Base-by-base conservation (phyloP, 2,888 invertebrate species). In the Sisyra nigra region DNA sequence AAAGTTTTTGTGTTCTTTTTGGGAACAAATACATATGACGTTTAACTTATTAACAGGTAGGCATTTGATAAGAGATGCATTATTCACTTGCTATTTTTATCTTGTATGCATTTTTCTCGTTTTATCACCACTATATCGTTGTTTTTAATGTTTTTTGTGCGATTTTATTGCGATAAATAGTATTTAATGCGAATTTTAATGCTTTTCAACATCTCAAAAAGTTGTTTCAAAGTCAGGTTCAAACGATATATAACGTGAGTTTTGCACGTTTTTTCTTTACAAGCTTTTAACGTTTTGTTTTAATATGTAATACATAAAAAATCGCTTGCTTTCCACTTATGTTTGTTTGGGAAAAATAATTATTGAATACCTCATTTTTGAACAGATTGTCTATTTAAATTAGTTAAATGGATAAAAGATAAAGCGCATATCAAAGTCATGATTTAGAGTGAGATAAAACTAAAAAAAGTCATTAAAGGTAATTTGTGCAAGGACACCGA, bases 11-110 rank as follows among this genome's bases (percentile, higher is more conserved):
- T 34, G 24, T 24, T 24, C 24, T 24, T 24, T 34, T 34, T 34
- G 15, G 34, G 34, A 34, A 40, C 30, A 24, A 24, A 19, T 15
- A 33, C 37, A 18, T 43, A 43, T 43, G 43, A 43, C 43, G 43
- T 43, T 43, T 43, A 37, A 43, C 31, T 38, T 42, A 35, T 24
- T 43, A 43, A 43, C 43, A 43, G 43, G 43, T 43, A 43, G 43
- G 43, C 24, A 38, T 17, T 30, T 14, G 30, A 40, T 30, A 37
- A 37, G 18, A 37, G 19, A n/a, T n/a, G n/a, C 7, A 37, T 33
- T 37, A 18, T 37, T 11, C 18, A 37, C 10, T 37, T 13, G 37
- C 18, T 19, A 15, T 36, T 37, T 37, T 18, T n/a, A 19, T 37
- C 6, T 9, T 19, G n/a, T 37, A 18, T 14, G 37, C 19, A 11